Evolutionary conservation across 2,888 invertebrate genomes (phyloP), one percentile per base, ranked within the genome.

Genomic region (Scaptomyza tumidula): DNA sequence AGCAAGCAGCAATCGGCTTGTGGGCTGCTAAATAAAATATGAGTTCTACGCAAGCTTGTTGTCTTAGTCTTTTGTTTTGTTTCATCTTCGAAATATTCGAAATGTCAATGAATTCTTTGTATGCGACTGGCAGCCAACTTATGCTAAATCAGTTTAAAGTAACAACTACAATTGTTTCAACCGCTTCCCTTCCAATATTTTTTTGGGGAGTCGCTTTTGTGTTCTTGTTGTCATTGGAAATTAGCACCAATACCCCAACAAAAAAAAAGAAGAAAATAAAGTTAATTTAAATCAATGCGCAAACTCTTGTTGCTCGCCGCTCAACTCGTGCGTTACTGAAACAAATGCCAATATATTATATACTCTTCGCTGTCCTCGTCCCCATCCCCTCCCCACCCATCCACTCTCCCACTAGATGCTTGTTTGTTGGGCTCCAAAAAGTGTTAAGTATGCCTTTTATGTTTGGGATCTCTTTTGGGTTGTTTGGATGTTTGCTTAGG

Each of bases 341-440:
- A 83, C 83, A 83, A 79, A 88, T 88, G 88, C 83, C 83, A 82
- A 78, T 72, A 64, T 39, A 27, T 6, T 54, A 35, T n/a, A 48
- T 49, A 35, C 19, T 19, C 19, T 19, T 19, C 19, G 1, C 19
- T 44, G 37, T 52, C 52, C 60, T 65, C 69, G 50, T 63, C 50
- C 44, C n/a, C 52, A 11, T 46, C 54, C 33, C 37, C 46, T 3
- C 13, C 19, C 56, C 27, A n/a, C 29, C 44, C 6, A 9, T 10
- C 1, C 11, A 4, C n/a, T 29, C 35, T n/a, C 6, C 27, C 14
- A 31, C 46, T 11, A n/a, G 39, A 33, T 1, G 16, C 80, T 88
- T 74, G 80, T 86, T 83, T 83, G 80, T 86, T 86, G 86, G 81
- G 88, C 86, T 86, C 84, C 85, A 88, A 85, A 87, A 86, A 86